These are phyloP conservation scores for Anodontia alba DNA, from an alignment of 2,888 invertebrate species.

Conservation along the genomic window DNA sequence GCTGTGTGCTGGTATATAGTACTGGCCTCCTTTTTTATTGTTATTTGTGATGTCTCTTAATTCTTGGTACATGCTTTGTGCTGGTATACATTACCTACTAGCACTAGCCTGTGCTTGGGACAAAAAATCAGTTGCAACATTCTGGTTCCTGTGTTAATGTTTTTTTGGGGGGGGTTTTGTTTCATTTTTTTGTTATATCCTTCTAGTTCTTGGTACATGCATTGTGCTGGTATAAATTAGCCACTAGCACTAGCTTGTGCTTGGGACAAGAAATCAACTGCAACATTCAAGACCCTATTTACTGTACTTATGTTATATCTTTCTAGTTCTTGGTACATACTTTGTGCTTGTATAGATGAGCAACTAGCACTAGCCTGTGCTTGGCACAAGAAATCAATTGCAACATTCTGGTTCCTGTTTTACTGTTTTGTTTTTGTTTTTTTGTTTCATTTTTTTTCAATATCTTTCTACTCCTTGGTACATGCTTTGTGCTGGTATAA, in stretches of 20 bases:
- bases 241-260: conserved; percentile 27
- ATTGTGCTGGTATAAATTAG: conserved; percentile 12
- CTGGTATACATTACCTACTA: conserved; percentile 7
- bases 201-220: conserved; percentile 23
- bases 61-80: conserved; percentile 23
- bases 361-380: conserved; percentile 3
- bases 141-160: too few relatives aligned
- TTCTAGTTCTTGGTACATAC: conserved; percentile 25
- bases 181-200: too few relatives aligned
- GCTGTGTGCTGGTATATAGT: conserved; percentile 17
- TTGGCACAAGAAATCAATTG: background rate
- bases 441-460: too few relatives aligned
- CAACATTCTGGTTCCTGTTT: background rate
- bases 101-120: conserved; percentile 32
- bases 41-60: too few relatives aligned
- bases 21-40: too few relatives aligned
- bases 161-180: too few relatives aligned
- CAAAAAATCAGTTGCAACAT: too few relatives aligned
- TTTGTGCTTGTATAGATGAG: conserved; percentile 19
- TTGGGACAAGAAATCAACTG: conserved; percentile 9
- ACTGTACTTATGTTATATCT: background rate
- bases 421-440: background rate
- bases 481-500: conserved; percentile 16
- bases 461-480: conserved; percentile 18
- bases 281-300: background rate